Percentiles rank a stretch among this genome's conserved stretches.
Evolutionary conservation across 2,888 invertebrate genomes (phyloP).

Genomic region (Latheticus oryzae): DNA sequence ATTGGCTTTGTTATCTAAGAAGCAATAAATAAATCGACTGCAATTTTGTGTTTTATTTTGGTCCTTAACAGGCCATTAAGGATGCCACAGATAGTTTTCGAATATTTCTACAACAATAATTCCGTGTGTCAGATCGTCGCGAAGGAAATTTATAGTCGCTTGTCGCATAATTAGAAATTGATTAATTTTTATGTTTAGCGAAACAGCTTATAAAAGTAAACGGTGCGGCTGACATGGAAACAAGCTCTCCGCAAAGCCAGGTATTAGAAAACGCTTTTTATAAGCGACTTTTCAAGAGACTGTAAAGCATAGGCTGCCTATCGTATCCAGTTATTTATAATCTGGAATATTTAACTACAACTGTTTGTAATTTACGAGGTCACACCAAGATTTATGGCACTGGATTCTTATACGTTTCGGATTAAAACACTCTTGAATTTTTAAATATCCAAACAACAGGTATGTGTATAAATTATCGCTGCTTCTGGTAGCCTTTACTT

Average conservation of each 20-base stretch:
- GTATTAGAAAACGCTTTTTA: constrained; percentile 66
- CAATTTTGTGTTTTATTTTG: constrained; percentile 59
- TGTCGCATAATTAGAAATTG: constrained; percentile 66
- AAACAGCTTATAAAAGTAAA: constrained; percentile 55
- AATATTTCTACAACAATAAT: constrained; percentile 61
- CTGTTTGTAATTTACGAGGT: constrained; percentile 68
- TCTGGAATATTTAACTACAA: constrained; percentile 68
- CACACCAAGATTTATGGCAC: constrained; percentile 66
- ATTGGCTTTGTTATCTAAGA: constrained; percentile 30
- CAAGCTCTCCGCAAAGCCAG: constrained; percentile 57
- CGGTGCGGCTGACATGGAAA: constrained; percentile 51
- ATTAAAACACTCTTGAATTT: constrained; percentile 65
- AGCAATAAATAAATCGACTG: constrained; percentile 57
- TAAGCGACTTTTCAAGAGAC: constrained; percentile 52
- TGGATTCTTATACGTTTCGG: constrained; percentile 67
- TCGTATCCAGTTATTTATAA: constrained; percentile 67
- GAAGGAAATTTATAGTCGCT: constrained; percentile 59
- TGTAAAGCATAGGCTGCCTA: constrained; percentile 53
- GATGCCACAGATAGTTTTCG: constrained; percentile 60
- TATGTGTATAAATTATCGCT: constrained; percentile 62
- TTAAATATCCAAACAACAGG: constrained; percentile 64
- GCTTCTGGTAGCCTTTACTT: constrained; percentile 57
- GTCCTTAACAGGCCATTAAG: constrained; percentile 58
- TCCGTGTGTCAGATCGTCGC: constrained; percentile 52
- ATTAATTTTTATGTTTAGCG: constrained; percentile 64